Evolutionary conservation across 2,113 vertebrate genomes (phyloP), one percentile per base, ranked within the genome.

Genomic region (Pogonocichla stellata): DNA sequence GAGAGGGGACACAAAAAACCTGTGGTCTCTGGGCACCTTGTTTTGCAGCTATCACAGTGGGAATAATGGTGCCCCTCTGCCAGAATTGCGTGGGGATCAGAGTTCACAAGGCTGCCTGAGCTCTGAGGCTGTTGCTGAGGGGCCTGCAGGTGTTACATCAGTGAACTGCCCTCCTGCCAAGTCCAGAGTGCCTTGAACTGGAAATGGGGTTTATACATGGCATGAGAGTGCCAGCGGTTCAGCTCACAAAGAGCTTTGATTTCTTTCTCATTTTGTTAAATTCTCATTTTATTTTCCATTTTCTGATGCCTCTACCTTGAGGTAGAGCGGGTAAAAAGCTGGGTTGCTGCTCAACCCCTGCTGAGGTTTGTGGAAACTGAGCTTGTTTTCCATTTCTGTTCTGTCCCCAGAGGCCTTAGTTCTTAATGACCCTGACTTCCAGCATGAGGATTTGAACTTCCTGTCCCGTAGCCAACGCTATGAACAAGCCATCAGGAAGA

Each of bases 391-490:
- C 51, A 47, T n/a, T 24, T 66, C 80, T 91, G 3, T 22, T 53
- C 67, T 50, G 75, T 64, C 66, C n/a, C 67, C 85, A 99, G 99
- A 99, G 97, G 97, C 98, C 26, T 75, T 99, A 94, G 98, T 99
- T 92, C 71, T 98, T 72, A 99, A 96, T 14, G 99, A 99, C 94
- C 99, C 99, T 8, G 98, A 98, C 93, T 99, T 99, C 87, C 95
- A 98, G 38, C 98, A 99, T 0, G 98, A 99, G 88, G 98, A 99
- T 96, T 92, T 98, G 80, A 99, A 99, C 97, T 99, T 99, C 97
- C 97, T 99, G 75, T 98, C 98, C 54, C 98, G 99, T 72, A 99
- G 99, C 84, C 98, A 99, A 16, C 98, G 99, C 28, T 99, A 99
- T 53, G 99, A 99, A 50, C 97, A 98, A 84, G 99, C 99, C 14